Evolutionary conservation across 30 jellyfish, hydroid and myxozoan species (phyloP), one percentile per base, ranked within the genome.

Genomic region (Turritopsis rubra): DNA sequence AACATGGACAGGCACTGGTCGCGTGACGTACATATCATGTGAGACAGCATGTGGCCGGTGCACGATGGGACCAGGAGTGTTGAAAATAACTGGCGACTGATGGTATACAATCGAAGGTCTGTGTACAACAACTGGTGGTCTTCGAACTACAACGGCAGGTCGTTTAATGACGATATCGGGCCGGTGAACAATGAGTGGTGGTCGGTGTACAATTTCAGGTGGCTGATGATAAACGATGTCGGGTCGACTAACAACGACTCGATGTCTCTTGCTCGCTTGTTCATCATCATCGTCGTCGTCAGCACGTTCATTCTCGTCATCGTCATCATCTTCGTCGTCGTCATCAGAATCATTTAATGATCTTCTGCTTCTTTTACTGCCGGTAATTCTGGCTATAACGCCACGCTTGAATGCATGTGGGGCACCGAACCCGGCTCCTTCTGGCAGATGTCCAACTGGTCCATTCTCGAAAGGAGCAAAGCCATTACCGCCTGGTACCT

Each of bases 61-160:
- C 53, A 82, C 94, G 21, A 85, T 88, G 29, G 97, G 97, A 29
- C 82, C 83, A 16, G 97, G 97, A 3, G 97, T 87, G 80, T 91
- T 52, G 86, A 91, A 91, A 16, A 91, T 93, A 77, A 91, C 95
- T 1, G 97, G 97, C 28, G 97, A 94, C 74, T 91, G 97, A 79
- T 87, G 97, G 60, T 86, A 91, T 28, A 91, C 75, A 29, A 90
- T 88, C 19, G 86, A 85, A n/a, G 97, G 97, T 16, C 95, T 88
- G 54, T 90, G 97, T 21, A 90, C 97, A 76, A 90, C 85, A 77
- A 90, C 87, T 29, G 89, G 93, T 25, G 97, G 95, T n/a, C 97
- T 89, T 53, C 84, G 97, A 41, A 90, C 95, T 54, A 90, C 93
- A 31, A 85, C 88, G 16, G 97, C 86, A 72, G 97, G 97, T 72